A percentile compares a stretch with the other conserved stretches of the same genome.
Evolutionary conservation across 1,140 invertebrate species (phyloP).

Genomic region (Sminthurinus signatus): DNA sequence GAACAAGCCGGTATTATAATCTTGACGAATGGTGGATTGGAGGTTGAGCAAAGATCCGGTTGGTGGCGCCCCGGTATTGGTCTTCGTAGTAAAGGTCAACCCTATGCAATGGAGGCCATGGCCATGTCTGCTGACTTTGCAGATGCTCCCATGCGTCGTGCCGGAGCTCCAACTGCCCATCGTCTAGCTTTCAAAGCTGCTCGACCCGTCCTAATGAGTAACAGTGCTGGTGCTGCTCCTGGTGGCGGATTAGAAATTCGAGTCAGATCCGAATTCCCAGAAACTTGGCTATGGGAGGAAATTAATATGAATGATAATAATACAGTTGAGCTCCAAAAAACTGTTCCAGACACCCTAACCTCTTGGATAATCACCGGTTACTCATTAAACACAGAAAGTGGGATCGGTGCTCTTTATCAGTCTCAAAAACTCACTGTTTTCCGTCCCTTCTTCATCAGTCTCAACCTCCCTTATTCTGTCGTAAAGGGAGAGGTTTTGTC

Average conservation of each 20-base stretch:
- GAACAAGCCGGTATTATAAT: conserved; percentile 69
- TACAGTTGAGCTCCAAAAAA: conserved; percentile 45
- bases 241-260: not conserved
- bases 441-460: conserved; percentile 31
- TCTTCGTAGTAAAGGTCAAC: not conserved
- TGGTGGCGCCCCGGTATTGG: not conserved
- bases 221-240: not conserved
- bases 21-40: conserved; percentile 63
- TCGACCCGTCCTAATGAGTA: too few species aligned
- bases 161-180: too few species aligned
- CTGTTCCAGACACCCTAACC: conserved; percentile 81
- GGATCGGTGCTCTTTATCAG: conserved; percentile 7
- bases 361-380: conserved; percentile 90
- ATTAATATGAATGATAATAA: conserved; percentile 49
- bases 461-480: conserved; percentile 31
- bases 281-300: conserved; percentile 55
- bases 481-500: conserved; percentile 43
- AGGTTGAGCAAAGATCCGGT: conserved; percentile 42
- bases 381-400: conserved; percentile 72
- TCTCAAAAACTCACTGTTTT: conserved; percentile 16
- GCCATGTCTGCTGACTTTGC: too few species aligned
- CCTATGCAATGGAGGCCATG: not conserved
- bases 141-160: not conserved
- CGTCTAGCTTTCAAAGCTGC: too few species aligned
- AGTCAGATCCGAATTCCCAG: conserved; percentile 26